Base-by-base conservation (phyloP, 2,888 invertebrate genomes). In the Yponomeuta malinellus region DNA sequence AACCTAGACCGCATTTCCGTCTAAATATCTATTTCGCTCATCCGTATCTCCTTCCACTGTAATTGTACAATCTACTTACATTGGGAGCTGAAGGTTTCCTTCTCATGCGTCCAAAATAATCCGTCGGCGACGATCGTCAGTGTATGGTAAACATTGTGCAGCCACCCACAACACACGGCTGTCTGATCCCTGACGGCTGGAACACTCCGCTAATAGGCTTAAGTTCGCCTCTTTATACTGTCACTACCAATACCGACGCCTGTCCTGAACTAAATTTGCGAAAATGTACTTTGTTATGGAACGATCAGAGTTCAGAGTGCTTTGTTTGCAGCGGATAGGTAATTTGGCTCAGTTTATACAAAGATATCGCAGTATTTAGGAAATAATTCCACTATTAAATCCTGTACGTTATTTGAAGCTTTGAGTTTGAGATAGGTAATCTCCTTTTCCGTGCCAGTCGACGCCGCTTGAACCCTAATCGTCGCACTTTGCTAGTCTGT, bases 191-290 rank as follows among this genome's bases (percentile, higher is more conserved):
- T 31, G 65, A 43, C 67, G 37, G 67, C 8, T 67, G 37, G 67
- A 12, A 67, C 67, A 72, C 69, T 72, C 72, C 72, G 71, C 73
- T 76, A 75, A 76, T 74, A 74, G 76, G 76, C 74, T 75, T 75
- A 75, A 73, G 73, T 63, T 72, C 73, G 72, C 70, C 63, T 59
- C 52, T 59, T 59, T 59, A 59, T 59, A 59, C 52, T 59, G 43
- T 15, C 52, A 59, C 52, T 59, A 59, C 52, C 15, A 59, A 59
- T 15, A 15, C 52, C 52, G 52, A 59, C 52, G 52, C 52, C 52
- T 59, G 15, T 15, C 52, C 52, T 15, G 52, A 12, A 4, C 3
- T 15, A 5, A 59, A 15, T 59, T 59, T 59, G 52, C 15, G 52
- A 59, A 59, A 59, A 59, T 59, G 15, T 59, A 15, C 52, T 15